phyloP scores from a whole-genome alignment of 2,113 vertebrate species.

The Alligator mississippiensis region DNA sequence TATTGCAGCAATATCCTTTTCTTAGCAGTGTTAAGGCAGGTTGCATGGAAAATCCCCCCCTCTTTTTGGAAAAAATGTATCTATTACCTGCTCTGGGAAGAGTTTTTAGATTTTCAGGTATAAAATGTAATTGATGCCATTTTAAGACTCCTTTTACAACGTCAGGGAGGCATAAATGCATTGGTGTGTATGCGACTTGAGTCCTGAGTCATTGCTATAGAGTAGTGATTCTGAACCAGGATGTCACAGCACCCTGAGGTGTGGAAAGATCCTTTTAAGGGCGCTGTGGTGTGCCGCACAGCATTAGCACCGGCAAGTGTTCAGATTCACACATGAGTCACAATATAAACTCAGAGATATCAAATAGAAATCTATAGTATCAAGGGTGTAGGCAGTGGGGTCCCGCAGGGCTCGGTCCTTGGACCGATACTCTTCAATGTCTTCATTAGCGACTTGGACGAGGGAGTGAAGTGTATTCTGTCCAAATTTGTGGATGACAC shows the following conservation, averaged over 20 bases:
- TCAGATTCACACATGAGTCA: too few species aligned
- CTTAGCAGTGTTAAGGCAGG: not conserved
- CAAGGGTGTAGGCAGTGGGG: not conserved
- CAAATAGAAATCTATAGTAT: too few species aligned
- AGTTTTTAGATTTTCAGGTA: not conserved
- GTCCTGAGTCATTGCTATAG: not conserved
- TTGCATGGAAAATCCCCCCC: not conserved
- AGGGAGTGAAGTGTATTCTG: too few species aligned
- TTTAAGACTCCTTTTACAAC: not conserved
- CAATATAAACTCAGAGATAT: too few species aligned
- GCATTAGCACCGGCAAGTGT: too few species aligned
- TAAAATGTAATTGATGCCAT: not conserved
- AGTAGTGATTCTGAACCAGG: not conserved
- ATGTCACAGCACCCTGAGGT: not conserved
- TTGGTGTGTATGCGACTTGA: fast-evolving
- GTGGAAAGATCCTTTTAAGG: too few species aligned
- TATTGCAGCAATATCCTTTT: not conserved
- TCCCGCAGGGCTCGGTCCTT: too few species aligned
- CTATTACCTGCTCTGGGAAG: not conserved
- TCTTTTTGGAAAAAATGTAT: not conserved
- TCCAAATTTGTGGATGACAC: too few species aligned
- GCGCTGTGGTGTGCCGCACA: too few species aligned
- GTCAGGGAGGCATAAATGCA: fast-evolving
- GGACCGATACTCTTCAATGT: too few species aligned
- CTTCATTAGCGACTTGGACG: too few species aligned